A percentile compares a stretch with the other conserved stretches of the same genome.
These are phyloP conservation scores for Yasuhikotakia modesta DNA, from an alignment of 2,797 vertebrate genomes.

Conservation along the genomic window DNA sequence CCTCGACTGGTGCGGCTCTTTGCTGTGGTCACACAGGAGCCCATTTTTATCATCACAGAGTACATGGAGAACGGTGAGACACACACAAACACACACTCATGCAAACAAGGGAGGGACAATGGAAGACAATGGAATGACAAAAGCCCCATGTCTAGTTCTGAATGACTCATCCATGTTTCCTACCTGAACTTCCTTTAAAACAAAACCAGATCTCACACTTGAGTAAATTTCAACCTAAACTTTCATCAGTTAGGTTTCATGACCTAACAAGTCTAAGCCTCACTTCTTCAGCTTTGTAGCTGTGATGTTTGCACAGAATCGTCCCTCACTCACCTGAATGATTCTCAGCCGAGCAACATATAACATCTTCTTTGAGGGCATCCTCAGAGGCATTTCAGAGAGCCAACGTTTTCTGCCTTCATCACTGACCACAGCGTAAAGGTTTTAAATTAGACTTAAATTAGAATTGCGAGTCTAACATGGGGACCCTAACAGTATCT, in stretches of 20 bases:
- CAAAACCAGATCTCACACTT: neutral
- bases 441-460: too few relatives aligned
- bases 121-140: slow-evolving; percentile 3
- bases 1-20: slow-evolving; percentile 88
- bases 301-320: neutral
- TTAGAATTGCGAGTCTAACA: too few relatives aligned
- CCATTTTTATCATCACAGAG: slow-evolving; percentile 96
- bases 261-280: slow-evolving; percentile 27
- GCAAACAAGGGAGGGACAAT: neutral
- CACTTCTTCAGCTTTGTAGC: slow-evolving; percentile 6
- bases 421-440: neutral
- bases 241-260: slow-evolving; percentile 22
- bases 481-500: too few relatives aligned
- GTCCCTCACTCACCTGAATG: slow-evolving; percentile 3
- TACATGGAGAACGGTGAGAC: slow-evolving; percentile 97
- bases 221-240: neutral
- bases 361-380: neutral
- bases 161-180: slow-evolving; percentile 5
- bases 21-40: slow-evolving; percentile 95
- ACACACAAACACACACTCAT: slow-evolving; percentile 22
- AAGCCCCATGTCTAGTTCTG: neutral
- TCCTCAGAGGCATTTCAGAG: neutral
- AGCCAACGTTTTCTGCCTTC: neutral
- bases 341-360: slow-evolving; percentile 21
- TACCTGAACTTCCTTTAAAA: slow-evolving; percentile 18